Percentiles rank a stretch among this genome's conserved stretches.
Conservation (phyloP, 2,113 vertebrate genomes). For the Tapirus terrestris region DNA sequence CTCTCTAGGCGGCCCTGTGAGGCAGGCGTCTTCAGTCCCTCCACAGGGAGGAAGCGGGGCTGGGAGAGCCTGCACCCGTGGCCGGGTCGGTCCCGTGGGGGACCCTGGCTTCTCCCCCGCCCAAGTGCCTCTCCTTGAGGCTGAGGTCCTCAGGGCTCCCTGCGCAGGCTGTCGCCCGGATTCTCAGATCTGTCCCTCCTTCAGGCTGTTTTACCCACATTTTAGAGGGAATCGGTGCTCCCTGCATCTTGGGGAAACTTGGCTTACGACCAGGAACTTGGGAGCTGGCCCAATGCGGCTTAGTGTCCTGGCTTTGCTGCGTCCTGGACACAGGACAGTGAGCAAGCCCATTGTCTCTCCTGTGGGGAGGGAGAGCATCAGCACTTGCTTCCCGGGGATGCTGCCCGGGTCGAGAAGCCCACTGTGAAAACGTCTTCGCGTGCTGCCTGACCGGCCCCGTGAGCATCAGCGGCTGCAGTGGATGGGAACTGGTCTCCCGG, state of each 20-base stretch:
- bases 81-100: no score
- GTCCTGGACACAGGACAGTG: accelerated
- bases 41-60: no score
- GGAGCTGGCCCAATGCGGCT: not conserved
- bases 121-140: no score
- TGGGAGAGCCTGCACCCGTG: accelerated
- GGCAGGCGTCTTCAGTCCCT: not conserved
- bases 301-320: not conserved
- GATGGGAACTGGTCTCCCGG: accelerated
- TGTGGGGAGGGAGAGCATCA: accelerated
- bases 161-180: accelerated
- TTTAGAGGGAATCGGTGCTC: not conserved
- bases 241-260: accelerated
- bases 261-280: not conserved
- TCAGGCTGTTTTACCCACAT: accelerated
- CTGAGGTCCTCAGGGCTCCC: not conserved
- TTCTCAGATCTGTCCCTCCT: not conserved
- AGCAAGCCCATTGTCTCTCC: not conserved
- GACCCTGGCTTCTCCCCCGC: not conserved
- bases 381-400: accelerated
- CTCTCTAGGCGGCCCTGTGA: accelerated
- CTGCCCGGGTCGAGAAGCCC: accelerated
- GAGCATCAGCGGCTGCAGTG: not conserved
- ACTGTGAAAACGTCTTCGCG: accelerated
- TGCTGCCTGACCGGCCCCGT: not conserved